phyloP scores from a whole-genome alignment of 2,113 vertebrate species.

The Rattus norvegicus region DNA sequence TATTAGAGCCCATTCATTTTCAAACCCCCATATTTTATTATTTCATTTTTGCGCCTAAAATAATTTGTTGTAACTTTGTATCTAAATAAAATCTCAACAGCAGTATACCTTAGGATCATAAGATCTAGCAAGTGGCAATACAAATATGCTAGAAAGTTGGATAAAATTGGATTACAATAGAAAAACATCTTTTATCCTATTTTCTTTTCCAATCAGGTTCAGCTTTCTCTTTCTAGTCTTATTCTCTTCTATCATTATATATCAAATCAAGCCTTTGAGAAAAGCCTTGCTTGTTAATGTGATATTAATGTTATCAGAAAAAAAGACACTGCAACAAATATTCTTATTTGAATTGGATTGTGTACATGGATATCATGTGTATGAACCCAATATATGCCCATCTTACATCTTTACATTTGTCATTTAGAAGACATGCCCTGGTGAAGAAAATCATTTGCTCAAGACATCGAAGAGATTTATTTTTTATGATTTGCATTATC shows the following conservation, averaged over 20 bases:
- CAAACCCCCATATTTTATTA: background rate
- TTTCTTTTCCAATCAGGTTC: background rate
- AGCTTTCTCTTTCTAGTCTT: background rate
- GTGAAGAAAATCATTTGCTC: background rate
- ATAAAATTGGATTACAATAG: background rate
- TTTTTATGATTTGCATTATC: background rate
- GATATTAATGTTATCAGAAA: background rate
- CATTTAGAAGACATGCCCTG: background rate
- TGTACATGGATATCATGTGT: background rate
- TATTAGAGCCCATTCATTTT: background rate
- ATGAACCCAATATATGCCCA: background rate
- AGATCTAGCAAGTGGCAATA: background rate
- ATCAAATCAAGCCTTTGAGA: background rate
- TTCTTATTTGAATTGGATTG: background rate
- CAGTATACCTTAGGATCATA: background rate
- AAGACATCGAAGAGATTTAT: background rate
- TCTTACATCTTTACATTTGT: background rate
- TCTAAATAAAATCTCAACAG: background rate
- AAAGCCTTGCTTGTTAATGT: background rate
- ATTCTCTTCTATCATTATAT: background rate
- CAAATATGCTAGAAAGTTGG: background rate
- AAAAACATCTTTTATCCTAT: background rate
- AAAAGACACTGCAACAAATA: background rate
- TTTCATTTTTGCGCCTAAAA: background rate
- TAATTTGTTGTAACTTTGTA: background rate